Percentiles rank a stretch among this genome's conserved stretches.
Evolutionary conservation across 2,797 vertebrate genomes (phyloP).

Genomic region (Gymnoscopelus braueri): DNA sequence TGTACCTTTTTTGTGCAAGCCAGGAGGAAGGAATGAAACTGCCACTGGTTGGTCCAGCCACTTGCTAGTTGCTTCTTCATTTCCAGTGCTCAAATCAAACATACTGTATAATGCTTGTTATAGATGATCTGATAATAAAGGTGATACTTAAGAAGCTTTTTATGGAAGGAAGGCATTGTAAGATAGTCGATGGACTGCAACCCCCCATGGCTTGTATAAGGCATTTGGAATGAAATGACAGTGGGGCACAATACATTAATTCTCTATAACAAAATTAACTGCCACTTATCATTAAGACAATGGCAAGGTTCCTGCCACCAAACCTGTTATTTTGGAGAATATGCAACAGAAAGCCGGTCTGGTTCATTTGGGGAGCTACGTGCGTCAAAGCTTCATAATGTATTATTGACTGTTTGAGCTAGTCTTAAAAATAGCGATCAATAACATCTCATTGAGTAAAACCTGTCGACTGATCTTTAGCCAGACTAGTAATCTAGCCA

Average conservation of each 20-base stretch:
- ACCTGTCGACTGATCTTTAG: slow-evolving; percentile 1
- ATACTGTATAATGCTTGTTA: slow-evolving; percentile 17
- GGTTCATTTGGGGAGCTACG: background rate
- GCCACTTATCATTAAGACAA: slow-evolving; percentile 2
- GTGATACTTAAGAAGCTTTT: slow-evolving; percentile 19
- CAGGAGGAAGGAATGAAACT: background rate
- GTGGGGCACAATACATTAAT: slow-evolving; percentile 31
- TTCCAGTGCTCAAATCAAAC: background rate
- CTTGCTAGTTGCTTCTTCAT: background rate
- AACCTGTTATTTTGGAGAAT: slow-evolving; percentile 14
- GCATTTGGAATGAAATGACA: slow-evolving; percentile 53
- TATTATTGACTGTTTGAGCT: background rate
- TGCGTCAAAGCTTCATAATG: background rate
- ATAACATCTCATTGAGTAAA: slow-evolving; percentile 24
- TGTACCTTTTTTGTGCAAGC: background rate
- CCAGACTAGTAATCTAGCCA: slow-evolving; percentile 1
- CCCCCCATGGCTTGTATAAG: slow-evolving; percentile 57
- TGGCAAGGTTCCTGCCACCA: slow-evolving; percentile 12
- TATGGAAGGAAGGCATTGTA: slow-evolving; percentile 13
- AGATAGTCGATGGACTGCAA: slow-evolving; percentile 35
- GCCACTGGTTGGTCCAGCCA: slow-evolving; percentile 26
- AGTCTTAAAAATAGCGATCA: slow-evolving; percentile 13
- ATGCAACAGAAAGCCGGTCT: slow-evolving; percentile 7
- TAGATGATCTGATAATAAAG: background rate
- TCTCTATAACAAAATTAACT: slow-evolving; percentile 14